Conservation (phyloP, 2,113 vertebrate species). For the Microtus oregoni region DNA sequence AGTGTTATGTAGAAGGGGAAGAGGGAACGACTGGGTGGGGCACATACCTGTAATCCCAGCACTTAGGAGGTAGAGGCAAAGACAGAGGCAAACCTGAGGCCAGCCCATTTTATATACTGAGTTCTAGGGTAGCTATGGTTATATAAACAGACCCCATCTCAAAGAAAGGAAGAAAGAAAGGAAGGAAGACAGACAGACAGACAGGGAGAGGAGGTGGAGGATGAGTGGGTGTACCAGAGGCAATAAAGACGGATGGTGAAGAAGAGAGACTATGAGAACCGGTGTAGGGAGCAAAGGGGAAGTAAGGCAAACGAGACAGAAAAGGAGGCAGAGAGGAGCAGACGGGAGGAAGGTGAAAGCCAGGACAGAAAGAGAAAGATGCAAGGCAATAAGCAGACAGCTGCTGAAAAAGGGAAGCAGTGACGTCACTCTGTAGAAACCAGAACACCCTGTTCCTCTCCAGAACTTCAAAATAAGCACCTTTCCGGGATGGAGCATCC, state of each 20-base stretch:
- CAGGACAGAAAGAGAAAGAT: background rate
- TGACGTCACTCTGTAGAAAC: constrained; percentile 48
- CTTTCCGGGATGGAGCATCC: background rate
- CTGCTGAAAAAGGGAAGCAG: constrained; percentile 48
- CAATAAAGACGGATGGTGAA: constrained; percentile 30
- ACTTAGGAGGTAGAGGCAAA: background rate
- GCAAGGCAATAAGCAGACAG: constrained; percentile 35
- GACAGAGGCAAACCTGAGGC: background rate
- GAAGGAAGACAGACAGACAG: too few relatives aligned
- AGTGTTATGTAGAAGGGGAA: background rate
- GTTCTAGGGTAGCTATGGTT: background rate
- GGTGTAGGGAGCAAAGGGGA: background rate
- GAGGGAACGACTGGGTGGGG: background rate
- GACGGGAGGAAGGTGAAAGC: background rate
- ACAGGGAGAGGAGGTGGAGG: too few relatives aligned
- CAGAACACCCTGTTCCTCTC: constrained; percentile 73
- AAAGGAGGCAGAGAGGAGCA: background rate
- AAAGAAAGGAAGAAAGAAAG: background rate
- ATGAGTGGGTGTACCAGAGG: background rate
- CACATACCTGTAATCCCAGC: background rate
- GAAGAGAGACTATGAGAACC: background rate
- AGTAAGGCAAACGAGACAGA: background rate
- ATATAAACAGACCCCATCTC: background rate
- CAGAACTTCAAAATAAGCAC: constrained; percentile 71
- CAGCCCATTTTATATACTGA: background rate